Evolutionary conservation across 2,797 vertebrate genomes (phyloP).

Genomic region (Miichthys miiuy): DNA sequence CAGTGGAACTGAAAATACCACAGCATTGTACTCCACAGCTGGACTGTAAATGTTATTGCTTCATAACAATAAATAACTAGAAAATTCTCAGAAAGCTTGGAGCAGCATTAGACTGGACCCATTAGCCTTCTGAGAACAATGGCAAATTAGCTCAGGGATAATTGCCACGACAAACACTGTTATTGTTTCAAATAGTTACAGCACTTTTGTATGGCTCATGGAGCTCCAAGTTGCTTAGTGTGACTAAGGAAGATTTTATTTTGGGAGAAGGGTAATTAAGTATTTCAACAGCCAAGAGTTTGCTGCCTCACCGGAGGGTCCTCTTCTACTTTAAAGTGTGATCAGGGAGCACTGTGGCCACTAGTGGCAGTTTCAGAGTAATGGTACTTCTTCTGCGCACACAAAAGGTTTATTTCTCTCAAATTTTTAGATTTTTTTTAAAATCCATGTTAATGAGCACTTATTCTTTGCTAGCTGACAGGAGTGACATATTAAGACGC

Average conservation of each 20-base stretch:
- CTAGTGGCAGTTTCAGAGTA: background rate
- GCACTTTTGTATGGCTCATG: slow-evolving; percentile 2
- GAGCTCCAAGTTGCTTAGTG: slow-evolving; percentile 6
- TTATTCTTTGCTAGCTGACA: too few relatives aligned
- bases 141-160: slow-evolving; percentile 29
- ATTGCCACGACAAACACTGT: slow-evolving; percentile 10
- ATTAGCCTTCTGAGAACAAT: slow-evolving; percentile 48
- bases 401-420: too few relatives aligned
- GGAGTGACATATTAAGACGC: too few relatives aligned
- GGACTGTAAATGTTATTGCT: slow-evolving; percentile 51
- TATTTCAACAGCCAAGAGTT: background rate
- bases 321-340: background rate
- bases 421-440: too few relatives aligned
- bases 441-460: too few relatives aligned
- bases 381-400: too few relatives aligned
- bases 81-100: slow-evolving; percentile 38
- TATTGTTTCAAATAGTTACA: slow-evolving; percentile 37
- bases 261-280: background rate
- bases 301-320: background rate
- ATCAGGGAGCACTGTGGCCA: background rate
- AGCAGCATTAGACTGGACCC: slow-evolving; percentile 24
- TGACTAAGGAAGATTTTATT: slow-evolving; percentile 22
- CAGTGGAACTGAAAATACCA: slow-evolving; percentile 48
- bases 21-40: slow-evolving; percentile 25
- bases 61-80: slow-evolving; percentile 43